These are phyloP conservation scores for Microdon myrmicae DNA, from an alignment of 2,888 invertebrate genomes.

Conservation along the genomic window DNA sequence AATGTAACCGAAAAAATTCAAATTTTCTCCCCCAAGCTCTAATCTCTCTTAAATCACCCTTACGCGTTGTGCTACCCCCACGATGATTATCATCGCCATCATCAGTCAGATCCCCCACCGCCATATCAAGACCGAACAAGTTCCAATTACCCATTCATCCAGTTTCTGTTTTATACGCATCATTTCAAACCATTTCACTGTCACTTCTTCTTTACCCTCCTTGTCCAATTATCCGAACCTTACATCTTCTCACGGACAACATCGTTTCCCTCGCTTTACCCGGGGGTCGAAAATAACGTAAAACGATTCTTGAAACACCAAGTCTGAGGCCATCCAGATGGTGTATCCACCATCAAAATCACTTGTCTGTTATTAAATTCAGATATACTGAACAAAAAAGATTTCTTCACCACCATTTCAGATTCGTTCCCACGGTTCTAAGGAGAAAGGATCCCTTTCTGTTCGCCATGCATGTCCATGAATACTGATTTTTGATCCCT, in stretches of 20 bases:
- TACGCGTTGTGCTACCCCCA: constrained; percentile 27
- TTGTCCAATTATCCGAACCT: constrained; percentile 31
- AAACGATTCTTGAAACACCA: constrained; percentile 36
- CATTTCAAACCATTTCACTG: constrained; percentile 22
- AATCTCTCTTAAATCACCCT: constrained; percentile 12
- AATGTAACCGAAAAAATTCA: neutral
- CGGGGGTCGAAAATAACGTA: constrained; percentile 31
- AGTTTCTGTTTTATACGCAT: constrained; percentile 27
- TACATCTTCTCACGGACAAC: constrained; percentile 26
- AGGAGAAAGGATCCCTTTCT: constrained; percentile 38
- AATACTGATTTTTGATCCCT: constrained; percentile 44
- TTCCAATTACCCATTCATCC: constrained; percentile 44
- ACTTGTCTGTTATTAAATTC: constrained; percentile 48
- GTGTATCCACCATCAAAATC: constrained; percentile 21
- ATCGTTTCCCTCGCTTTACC: constrained; percentile 29
- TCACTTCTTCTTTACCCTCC: constrained; percentile 7
- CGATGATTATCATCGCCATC: constrained; percentile 17
- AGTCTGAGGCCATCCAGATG: constrained; percentile 22
- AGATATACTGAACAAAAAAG: constrained; percentile 18
- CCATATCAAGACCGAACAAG: constrained; percentile 33
- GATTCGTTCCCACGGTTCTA: constrained; percentile 41
- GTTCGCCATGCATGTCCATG: constrained; percentile 40
- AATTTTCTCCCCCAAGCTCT: constrained; percentile 20
- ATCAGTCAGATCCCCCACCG: constrained; percentile 27
- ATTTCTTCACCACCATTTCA: constrained; percentile 18